Evolutionary conservation across 2,888 invertebrate genomes (phyloP).

Genomic region (Neoaliturus tenellus): DNA sequence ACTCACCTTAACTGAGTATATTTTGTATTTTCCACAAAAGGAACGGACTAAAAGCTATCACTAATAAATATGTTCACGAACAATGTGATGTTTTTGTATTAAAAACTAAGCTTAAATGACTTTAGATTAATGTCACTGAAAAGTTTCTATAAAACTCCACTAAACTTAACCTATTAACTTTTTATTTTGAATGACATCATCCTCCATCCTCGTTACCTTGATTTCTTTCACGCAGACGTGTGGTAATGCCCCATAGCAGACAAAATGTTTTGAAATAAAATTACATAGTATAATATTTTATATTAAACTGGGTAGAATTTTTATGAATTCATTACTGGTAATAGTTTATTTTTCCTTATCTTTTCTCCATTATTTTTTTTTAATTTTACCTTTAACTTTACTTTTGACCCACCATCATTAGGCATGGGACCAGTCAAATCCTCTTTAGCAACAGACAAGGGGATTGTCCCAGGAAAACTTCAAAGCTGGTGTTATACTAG

Average conservation of each 20-base stretch:
- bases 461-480: too few relatives aligned
- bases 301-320: too few relatives aligned
- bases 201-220: not conserved
- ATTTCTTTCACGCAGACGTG: not conserved
- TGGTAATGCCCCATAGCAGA: not conserved
- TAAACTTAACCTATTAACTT: slow-evolving; percentile 13
- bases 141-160: not conserved
- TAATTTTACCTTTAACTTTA: too few relatives aligned
- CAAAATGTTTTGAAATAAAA: too few relatives aligned
- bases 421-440: too few relatives aligned
- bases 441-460: too few relatives aligned
- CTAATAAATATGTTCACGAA: not conserved
- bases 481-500: too few relatives aligned
- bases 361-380: too few relatives aligned
- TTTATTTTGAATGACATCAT: slow-evolving; percentile 13
- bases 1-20: not conserved
- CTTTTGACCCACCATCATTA: too few relatives aligned
- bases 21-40: not conserved
- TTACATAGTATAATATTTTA: too few relatives aligned
- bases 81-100: not conserved
- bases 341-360: too few relatives aligned
- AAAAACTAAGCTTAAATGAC: not conserved
- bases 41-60: not conserved
- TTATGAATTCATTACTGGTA: too few relatives aligned
- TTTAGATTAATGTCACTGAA: not conserved